Conservation (phyloP, 2,888 invertebrate species). For the Polylopha cassiicola region DNA sequence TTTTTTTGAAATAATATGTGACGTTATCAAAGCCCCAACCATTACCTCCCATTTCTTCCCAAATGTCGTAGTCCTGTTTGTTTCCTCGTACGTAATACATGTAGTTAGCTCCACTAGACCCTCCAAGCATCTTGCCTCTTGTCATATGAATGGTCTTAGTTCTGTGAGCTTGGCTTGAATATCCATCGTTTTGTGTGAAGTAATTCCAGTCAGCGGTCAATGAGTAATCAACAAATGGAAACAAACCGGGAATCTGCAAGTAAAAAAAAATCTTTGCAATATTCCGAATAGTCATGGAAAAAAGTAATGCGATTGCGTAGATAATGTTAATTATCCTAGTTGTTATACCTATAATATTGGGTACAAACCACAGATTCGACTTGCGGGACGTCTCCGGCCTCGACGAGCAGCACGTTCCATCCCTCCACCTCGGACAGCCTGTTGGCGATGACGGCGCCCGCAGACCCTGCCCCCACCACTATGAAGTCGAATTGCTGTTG, state of each 20-base stretch:
- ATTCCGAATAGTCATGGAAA: not conserved
- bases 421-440: too few relatives aligned
- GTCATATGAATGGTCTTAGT: not conserved
- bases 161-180: constrained; percentile 1
- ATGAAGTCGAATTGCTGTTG: too few relatives aligned
- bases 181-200: not conserved
- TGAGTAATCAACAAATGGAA: constrained; percentile 1
- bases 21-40: constrained; percentile 4
- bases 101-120: constrained; percentile 4
- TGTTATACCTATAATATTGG: too few relatives aligned
- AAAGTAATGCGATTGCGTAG: too few relatives aligned
- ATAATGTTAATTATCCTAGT: too few relatives aligned
- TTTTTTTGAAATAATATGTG: not conserved
- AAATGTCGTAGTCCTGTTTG: not conserved
- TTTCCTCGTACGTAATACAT: constrained; percentile 3
- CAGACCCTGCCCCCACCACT: too few relatives aligned
- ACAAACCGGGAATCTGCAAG: constrained; percentile 1
- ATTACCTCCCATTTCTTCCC: not conserved
- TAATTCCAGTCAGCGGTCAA: too few relatives aligned
- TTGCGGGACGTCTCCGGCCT: too few relatives aligned
- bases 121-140: constrained; percentile 4
- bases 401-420: too few relatives aligned
- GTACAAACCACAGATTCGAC: too few relatives aligned
- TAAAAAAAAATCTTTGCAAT: not conserved
- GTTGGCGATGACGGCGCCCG: too few relatives aligned